Percentiles rank a stretch among this genome's conserved stretches.
Conservation (phyloP, 2,113 vertebrate species). For the Lagenorhynchus albirostris region DNA sequence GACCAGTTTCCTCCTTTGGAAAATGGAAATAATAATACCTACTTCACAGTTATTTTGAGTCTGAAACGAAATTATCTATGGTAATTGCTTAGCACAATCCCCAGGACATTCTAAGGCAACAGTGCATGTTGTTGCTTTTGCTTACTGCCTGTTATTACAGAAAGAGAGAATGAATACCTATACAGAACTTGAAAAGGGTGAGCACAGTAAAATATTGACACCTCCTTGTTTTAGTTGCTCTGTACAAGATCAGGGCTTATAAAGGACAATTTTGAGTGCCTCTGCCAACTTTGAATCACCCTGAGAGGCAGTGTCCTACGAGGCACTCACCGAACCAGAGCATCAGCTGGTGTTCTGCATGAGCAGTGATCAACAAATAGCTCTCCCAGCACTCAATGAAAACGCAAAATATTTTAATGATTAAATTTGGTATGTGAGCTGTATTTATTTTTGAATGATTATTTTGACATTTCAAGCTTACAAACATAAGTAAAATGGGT, state of each 20-base stretch:
- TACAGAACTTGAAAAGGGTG: not conserved
- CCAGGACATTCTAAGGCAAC: not conserved
- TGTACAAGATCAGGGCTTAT: not conserved
- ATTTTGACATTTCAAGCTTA: not conserved
- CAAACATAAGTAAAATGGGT: not conserved
- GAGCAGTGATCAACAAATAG: not conserved
- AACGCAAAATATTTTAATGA: not conserved
- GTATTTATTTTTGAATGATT: not conserved
- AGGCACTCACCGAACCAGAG: not conserved
- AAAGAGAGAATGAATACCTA: not conserved
- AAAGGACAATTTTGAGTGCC: not conserved
- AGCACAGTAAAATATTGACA: not conserved
- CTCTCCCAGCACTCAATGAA: not conserved
- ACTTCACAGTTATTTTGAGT: not conserved
- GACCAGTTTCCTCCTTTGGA: not conserved
- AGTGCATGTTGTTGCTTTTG: not conserved
- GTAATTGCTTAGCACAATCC: not conserved
- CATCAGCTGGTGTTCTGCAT: not conserved
- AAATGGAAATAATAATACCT: not conserved
- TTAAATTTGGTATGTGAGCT: not conserved
- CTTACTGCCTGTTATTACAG: not conserved
- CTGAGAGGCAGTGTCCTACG: not conserved
- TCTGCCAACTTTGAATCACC: not conserved
- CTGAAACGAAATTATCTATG: not conserved
- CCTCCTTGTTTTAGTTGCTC: not conserved